Base-by-base conservation (phyloP, 1,140 invertebrate genomes). In the Drosophila dunni region DNA sequence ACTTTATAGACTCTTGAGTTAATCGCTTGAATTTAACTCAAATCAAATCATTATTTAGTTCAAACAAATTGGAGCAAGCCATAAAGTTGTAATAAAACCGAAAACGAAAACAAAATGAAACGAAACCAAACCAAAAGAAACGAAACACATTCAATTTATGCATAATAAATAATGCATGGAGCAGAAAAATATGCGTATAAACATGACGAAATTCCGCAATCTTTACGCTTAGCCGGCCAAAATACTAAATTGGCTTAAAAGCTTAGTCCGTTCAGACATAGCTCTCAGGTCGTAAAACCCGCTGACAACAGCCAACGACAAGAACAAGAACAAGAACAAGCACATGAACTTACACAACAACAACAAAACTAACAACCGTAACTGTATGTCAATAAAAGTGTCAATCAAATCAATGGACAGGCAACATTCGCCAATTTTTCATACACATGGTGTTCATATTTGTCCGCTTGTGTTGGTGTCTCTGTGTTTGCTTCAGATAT, bases 351-450 rank as follows among this genome's bases (percentile, higher is more conserved):
- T 29, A 62, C 67, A 48, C 76, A 46, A 56, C 45, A 42, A 62
- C 56, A 82, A 45, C 10, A 17, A 45, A 46, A 54, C 45, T 57
- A 73, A 74, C 71, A 75, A 72, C 29, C 68, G 61, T 68, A 84
- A 72, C 80, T 78, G 66, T 74, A 54, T 89, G 83, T 86, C 83
- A 86, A 88, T 86, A 88, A 86, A 86, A 83, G 75, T 88, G 83
- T 89, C 83, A 89, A 88, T 88, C 83, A 89, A 88, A 89, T 89
- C 83, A 80, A 88, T 89, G 79, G 66, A 81, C 69, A 85, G 63
- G 48, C 75, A 70, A 50, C 60, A 61, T 36, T 65, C 60, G 76
- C 54, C 75, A 54, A 86, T 86, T 86, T 86, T 82, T 86, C 78
- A 76, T 69, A 60, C 69, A 20, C 36, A 38, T 24, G 11, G 6